A percentile compares a stretch with the other conserved stretches of the same genome.
Conservation (phyloP, 2,797 vertebrate species). For the Falco concolor region DNA sequence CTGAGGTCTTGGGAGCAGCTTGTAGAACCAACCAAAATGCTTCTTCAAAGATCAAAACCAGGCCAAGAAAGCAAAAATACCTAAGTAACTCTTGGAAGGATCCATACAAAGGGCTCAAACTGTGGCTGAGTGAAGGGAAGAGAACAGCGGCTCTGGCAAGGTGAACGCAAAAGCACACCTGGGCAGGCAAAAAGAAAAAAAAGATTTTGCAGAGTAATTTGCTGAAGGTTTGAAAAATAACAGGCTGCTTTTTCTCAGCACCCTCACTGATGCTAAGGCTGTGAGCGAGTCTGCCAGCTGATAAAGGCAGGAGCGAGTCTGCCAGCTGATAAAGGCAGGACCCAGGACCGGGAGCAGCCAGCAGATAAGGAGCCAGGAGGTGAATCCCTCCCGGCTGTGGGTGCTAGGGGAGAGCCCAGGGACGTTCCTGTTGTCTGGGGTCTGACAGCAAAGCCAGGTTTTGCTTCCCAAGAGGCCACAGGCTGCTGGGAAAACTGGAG, state of each 20-base stretch:
- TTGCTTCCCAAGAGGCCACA: neutral
- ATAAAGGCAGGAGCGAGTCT: too few species aligned
- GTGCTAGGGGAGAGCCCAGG: neutral
- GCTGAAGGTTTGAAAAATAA: neutral
- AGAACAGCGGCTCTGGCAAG: too few species aligned
- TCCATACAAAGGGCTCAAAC: neutral
- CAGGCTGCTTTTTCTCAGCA: neutral
- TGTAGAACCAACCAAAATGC: neutral
- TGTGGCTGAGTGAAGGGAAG: neutral
- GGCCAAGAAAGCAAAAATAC: neutral
- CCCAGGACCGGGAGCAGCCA: neutral
- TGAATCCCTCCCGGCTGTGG: neutral
- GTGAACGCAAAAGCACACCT: neutral
- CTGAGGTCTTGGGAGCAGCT: neutral
- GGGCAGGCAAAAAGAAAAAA: neutral
- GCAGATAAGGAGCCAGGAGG: neutral
- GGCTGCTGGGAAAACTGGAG: neutral
- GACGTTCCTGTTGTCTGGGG: neutral
- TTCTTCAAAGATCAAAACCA: neutral
- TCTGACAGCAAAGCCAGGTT: neutral
- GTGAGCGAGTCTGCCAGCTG: accelerated
- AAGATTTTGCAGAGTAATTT: neutral
- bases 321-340: too few species aligned
- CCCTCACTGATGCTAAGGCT: neutral
- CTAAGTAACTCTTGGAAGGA: neutral